phyloP scores from a whole-genome alignment of 1,140 invertebrate genomes.

The Lordiphosa stackelbergi region DNA sequence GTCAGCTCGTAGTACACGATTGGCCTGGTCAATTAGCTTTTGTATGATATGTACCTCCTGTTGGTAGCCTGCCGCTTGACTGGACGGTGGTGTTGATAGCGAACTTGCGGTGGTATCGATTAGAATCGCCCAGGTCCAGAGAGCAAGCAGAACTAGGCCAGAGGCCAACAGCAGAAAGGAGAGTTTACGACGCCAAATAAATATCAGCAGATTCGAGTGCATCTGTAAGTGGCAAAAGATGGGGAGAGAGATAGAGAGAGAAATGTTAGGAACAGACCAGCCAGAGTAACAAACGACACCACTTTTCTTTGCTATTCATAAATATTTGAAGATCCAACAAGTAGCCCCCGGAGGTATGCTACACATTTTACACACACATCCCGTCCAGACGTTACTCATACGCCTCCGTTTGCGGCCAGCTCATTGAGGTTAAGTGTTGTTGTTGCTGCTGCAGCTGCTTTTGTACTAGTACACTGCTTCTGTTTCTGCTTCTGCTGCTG shows the following conservation, averaged over 20 bases:
- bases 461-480: not conserved
- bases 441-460: slow-evolving; percentile 20
- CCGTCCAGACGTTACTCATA: slow-evolving; percentile 59
- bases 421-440: slow-evolving; percentile 67
- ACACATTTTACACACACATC: slow-evolving; percentile 39
- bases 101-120: slow-evolving; percentile 48
- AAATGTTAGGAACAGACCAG: not conserved
- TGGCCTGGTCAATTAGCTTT: slow-evolving; percentile 72
- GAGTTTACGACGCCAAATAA: slow-evolving; percentile 75
- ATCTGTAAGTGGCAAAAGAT: slow-evolving; percentile 41
- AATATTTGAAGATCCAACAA: slow-evolving; percentile 70
- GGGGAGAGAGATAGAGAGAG: not conserved
- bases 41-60: slow-evolving; percentile 70
- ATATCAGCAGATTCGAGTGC: slow-evolving; percentile 72
- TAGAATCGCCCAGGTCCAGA: slow-evolving; percentile 74
- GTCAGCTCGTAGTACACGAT: slow-evolving; percentile 64
- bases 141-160: slow-evolving; percentile 54
- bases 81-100: slow-evolving; percentile 7
- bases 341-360: slow-evolving; percentile 64
- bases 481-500: not conserved
- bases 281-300: not conserved
- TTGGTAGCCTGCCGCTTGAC: slow-evolving; percentile 21
- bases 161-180: slow-evolving; percentile 61
- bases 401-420: slow-evolving; percentile 39
- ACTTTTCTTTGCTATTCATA: slow-evolving; percentile 42